Evolutionary conservation across 2,797 vertebrate species (phyloP).

Genomic region (Sebastes kiyomatsui): DNA sequence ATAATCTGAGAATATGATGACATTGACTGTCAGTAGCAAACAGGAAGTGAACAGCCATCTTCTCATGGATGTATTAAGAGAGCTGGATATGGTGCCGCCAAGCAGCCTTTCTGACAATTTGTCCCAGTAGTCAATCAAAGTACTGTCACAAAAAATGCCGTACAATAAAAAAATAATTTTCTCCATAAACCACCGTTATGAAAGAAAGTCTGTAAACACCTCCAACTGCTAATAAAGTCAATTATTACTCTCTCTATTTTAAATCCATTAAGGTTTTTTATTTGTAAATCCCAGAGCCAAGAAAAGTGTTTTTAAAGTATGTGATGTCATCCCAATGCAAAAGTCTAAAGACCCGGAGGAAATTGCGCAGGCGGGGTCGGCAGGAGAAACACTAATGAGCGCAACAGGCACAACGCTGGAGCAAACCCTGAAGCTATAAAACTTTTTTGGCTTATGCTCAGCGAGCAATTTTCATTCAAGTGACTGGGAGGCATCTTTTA

Average conservation of each 20-base stretch:
- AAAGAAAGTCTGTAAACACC: no score
- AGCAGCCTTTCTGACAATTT: neutral
- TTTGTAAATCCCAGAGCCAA: neutral
- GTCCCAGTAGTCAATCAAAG: no score
- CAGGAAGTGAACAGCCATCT: neutral
- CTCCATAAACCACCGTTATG: no score
- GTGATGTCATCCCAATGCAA: neutral
- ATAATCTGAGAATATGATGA: neutral
- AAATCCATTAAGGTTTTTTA: neutral
- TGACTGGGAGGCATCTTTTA: neutral
- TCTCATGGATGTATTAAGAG: neutral
- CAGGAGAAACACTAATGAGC: neutral
- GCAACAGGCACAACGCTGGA: neutral
- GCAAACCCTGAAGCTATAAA: neutral
- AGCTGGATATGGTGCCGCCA: neutral
- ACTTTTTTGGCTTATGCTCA: neutral
- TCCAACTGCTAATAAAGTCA: neutral
- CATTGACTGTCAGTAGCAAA: neutral
- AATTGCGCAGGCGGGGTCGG: neutral
- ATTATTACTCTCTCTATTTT: neutral
- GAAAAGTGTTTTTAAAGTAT: neutral
- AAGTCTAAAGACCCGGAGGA: neutral
- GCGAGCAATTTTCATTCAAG: neutral
- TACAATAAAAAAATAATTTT: accelerated
- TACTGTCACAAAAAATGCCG: no score